phyloP scores from a whole-genome alignment of 2,797 vertebrate genomes.

The Nasua narica region DNA sequence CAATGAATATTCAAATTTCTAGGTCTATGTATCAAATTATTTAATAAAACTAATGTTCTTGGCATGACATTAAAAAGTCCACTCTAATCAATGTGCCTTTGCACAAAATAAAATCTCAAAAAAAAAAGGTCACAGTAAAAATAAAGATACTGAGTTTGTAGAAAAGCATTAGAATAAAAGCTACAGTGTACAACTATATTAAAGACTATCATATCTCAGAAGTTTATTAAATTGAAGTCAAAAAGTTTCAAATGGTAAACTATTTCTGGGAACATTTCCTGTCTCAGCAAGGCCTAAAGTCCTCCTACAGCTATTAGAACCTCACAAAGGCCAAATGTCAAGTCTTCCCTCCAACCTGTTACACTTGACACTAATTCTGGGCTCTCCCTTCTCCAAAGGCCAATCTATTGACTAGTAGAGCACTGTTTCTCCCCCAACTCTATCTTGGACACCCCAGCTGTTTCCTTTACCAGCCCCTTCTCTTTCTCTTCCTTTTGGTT shows the following conservation, averaged over 20 bases:
- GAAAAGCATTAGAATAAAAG: conserved; percentile 19
- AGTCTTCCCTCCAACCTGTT: not conserved
- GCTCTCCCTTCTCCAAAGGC: not conserved
- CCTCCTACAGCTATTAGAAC: not conserved
- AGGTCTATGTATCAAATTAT: not conserved
- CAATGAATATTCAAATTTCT: not conserved
- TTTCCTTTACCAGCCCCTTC: not conserved
- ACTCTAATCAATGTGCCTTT: not conserved
- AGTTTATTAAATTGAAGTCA: conserved; percentile 20
- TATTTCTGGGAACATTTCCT: conserved; percentile 19
- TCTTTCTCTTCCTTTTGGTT: not conserved
- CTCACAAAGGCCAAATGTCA: not conserved
- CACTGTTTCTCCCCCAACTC: not conserved
- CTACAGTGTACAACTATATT: not conserved
- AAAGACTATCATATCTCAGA: not conserved
- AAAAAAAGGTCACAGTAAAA: not conserved
- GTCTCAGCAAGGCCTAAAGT: not conserved
- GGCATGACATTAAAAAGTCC: not conserved
- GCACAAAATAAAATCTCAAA: not conserved
- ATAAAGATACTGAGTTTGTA: not conserved
- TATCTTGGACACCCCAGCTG: not conserved
- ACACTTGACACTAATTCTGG: not conserved
- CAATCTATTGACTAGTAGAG: not conserved
- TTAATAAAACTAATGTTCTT: conserved; percentile 20
- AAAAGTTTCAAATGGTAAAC: conserved; percentile 4